Evolutionary conservation across 1,140 invertebrate genomes (phyloP).

Genomic region (Drosophila asahinai): DNA sequence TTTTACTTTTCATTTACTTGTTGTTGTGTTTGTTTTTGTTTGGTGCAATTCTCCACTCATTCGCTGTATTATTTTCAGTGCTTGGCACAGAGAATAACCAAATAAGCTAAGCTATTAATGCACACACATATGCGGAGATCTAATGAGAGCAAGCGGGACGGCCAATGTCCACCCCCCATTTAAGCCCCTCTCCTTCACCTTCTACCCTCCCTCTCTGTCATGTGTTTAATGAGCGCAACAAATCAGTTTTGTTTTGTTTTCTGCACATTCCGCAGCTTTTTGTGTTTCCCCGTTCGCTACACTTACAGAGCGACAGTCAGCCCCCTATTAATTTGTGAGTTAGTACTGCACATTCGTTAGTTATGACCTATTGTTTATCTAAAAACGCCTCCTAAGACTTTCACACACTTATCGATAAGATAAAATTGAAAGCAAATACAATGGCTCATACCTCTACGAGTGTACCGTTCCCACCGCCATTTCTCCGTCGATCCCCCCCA

Average conservation of each 20-base stretch:
- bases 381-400: constrained; percentile 41
- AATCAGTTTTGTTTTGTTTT: constrained; percentile 59
- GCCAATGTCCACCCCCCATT: constrained; percentile 48
- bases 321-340: background rate
- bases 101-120: constrained; percentile 54
- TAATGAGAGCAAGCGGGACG: constrained; percentile 13
- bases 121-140: constrained; percentile 17
- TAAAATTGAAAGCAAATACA: constrained; percentile 34
- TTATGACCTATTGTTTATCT: constrained; percentile 45
- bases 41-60: constrained; percentile 34
- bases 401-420: constrained; percentile 50
- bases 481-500: background rate
- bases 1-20: constrained; percentile 33
- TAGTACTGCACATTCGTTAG: constrained; percentile 4
- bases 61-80: constrained; percentile 32
- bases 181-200: constrained; percentile 11
- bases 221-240: constrained; percentile 53
- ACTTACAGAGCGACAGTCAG: constrained; percentile 26
- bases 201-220: background rate
- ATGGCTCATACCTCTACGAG: background rate
- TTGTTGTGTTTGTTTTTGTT: constrained; percentile 1
- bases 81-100: constrained; percentile 43
- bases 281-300: constrained; percentile 18
- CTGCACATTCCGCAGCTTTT: constrained; percentile 50
- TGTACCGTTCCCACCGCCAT: background rate